phyloP scores from a whole-genome alignment of 2,113 vertebrate species.

The Erpornis zantholeuca region DNA sequence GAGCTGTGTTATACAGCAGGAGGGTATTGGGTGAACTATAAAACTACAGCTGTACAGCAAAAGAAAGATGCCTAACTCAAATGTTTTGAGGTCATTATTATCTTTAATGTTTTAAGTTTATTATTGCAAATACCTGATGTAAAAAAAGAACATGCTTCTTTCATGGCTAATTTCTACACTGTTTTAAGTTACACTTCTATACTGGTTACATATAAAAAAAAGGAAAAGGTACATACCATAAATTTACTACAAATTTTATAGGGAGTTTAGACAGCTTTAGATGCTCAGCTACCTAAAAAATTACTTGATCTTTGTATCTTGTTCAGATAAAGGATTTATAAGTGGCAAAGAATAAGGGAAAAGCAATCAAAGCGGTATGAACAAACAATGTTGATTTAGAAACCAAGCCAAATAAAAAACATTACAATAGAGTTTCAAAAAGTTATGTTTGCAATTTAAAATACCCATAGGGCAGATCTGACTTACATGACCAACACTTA shows the following conservation, averaged over 20 bases:
- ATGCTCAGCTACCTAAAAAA: not conserved
- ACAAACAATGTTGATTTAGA: slow-evolving; percentile 20
- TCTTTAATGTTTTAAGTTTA: not conserved
- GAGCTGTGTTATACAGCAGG: not conserved
- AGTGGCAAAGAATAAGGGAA: not conserved
- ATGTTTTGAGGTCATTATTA: not conserved
- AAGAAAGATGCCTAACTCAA: not conserved
- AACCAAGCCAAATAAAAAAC: not conserved
- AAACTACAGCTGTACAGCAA: not conserved
- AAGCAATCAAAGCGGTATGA: not conserved
- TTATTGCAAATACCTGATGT: not conserved
- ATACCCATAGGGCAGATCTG: slow-evolving; percentile 19
- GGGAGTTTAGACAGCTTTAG: not conserved
- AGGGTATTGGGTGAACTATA: not conserved
- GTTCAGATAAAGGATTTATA: slow-evolving; percentile 2
- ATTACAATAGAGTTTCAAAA: slow-evolving; percentile 14
- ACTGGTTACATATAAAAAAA: not conserved
- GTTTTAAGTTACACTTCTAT: not conserved
- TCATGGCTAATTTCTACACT: slow-evolving; percentile 5
- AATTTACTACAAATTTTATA: not conserved
- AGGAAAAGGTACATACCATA: not conserved
- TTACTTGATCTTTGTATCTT: not conserved
- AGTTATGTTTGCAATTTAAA: slow-evolving; percentile 33
- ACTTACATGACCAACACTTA: slow-evolving; percentile 22
- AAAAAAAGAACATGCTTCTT: not conserved